These are phyloP conservation scores for Oreotrochilus melanogaster DNA, from an alignment of 2,113 vertebrate genomes.

Conservation along the genomic window DNA sequence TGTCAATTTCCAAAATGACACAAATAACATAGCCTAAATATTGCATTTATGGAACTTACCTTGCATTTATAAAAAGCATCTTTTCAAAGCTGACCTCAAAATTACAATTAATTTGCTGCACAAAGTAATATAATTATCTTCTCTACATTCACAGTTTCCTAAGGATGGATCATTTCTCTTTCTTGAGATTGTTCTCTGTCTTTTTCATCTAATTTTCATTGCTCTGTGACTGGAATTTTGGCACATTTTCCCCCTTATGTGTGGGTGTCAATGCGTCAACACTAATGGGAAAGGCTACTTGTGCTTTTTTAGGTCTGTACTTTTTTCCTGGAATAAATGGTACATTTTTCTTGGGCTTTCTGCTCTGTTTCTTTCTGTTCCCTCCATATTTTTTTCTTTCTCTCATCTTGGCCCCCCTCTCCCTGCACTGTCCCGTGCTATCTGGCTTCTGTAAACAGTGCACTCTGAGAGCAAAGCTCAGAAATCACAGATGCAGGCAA, in stretches of 20 bases:
- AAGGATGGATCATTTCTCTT: not conserved
- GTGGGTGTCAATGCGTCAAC: not conserved
- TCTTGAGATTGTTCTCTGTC: not conserved
- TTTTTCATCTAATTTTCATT: not conserved
- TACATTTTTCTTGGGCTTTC: not conserved
- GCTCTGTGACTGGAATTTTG: not conserved
- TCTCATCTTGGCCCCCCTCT: not conserved
- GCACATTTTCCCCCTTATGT: not conserved
- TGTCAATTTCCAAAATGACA: not conserved
- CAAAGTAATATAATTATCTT: not conserved
- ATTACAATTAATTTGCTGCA: not conserved
- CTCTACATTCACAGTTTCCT: not conserved
- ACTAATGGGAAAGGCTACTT: not conserved
- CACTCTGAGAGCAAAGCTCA: not conserved
- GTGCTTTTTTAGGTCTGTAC: not conserved
- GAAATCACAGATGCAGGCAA: not conserved
- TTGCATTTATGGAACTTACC: not conserved
- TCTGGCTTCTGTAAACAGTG: not conserved
- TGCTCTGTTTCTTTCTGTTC: not conserved
- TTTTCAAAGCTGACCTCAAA: not conserved
- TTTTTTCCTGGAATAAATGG: not conserved
- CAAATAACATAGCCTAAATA: not conserved
- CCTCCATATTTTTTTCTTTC: not conserved
- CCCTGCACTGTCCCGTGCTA: not conserved
- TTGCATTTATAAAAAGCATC: not conserved